Evolutionary conservation across 1,140 invertebrate genomes (phyloP), one percentile per base, ranked within the genome.

Genomic region (Piezodorus guildinii): DNA sequence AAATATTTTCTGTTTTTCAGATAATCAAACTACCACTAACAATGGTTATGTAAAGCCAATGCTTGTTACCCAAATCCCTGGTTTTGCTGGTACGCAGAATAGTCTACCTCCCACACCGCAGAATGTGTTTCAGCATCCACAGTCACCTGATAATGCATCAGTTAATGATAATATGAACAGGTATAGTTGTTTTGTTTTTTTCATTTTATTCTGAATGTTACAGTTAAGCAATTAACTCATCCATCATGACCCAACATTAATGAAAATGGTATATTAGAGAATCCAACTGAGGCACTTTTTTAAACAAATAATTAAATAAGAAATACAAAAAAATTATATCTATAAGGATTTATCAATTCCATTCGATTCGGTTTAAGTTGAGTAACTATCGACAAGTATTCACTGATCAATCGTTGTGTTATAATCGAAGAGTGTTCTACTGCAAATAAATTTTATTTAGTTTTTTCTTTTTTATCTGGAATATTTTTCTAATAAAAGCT

Each of bases 31-130:
- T 67, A 78, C 82, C 9, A 72, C 81, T 8, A 83, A 79, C 69
- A 91, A 92, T 74, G 91, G 91, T 16, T 96, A 95, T 74, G 89
- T 95, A 27, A 88, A 86, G 71, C 90, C 90, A 16, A 75, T 87
- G 27, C 77, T 95, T 65, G 86, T 90, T 54, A 93, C 89, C 0
- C 87, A 90, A 63, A 84, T 95, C 52, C 89, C 87, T 51, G 83
- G 85, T 2, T 85, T 83, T 78, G 77, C 77, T n/a, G 75, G 74
- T 49, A 76, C 46, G 73, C 34, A 39, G 12, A 74, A 60, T 72
- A 77, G 65, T 75, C 76, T 21, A 74, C 78, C 17, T 72, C 74
- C 0, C 72, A 78, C 63, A 73, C 77, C 15, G 73, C 76, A 19
- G 67, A 76, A n/a, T 65, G 73, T 58, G 74, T 77, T 27, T 74